phyloP scores from a whole-genome alignment of 2,113 vertebrate species.

The Galbula dea region DNA sequence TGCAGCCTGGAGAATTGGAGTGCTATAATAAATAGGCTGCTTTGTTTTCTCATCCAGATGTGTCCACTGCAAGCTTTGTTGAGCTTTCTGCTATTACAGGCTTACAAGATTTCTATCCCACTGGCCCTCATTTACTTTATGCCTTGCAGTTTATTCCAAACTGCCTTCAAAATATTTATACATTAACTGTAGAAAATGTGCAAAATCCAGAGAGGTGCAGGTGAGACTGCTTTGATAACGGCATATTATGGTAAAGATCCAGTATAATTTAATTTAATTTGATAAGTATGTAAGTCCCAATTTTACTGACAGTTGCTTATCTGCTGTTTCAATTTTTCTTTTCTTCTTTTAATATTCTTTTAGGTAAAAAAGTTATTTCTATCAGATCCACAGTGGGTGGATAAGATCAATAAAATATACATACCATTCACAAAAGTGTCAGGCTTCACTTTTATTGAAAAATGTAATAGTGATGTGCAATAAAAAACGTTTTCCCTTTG shows the following conservation, averaged over 20 bases:
- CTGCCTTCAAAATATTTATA: background rate
- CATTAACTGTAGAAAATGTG: background rate
- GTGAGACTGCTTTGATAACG: background rate
- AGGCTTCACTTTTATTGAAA: background rate
- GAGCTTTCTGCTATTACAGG: background rate
- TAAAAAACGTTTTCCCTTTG: background rate
- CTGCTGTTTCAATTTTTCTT: background rate
- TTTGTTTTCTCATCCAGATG: background rate
- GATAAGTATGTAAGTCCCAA: background rate
- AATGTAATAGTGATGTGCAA: slow-evolving; percentile 1
- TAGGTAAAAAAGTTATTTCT: slow-evolving; percentile 1
- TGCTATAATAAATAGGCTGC: background rate
- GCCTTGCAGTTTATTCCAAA: background rate
- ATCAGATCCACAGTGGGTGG: background rate
- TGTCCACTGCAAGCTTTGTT: background rate
- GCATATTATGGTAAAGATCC: background rate
- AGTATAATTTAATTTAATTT: background rate
- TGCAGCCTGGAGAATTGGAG: background rate
- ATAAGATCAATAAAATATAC: background rate
- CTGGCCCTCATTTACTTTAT: background rate
- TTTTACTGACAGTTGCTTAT: background rate
- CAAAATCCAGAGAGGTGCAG: background rate
- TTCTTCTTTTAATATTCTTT: background rate
- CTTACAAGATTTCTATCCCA: background rate
- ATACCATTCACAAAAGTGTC: slow-evolving; percentile 17